A percentile compares a stretch with the other conserved stretches of the same genome.
These are phyloP conservation scores for Rapana venosa DNA, from an alignment of 2,888 invertebrate genomes.

Conservation along the genomic window DNA sequence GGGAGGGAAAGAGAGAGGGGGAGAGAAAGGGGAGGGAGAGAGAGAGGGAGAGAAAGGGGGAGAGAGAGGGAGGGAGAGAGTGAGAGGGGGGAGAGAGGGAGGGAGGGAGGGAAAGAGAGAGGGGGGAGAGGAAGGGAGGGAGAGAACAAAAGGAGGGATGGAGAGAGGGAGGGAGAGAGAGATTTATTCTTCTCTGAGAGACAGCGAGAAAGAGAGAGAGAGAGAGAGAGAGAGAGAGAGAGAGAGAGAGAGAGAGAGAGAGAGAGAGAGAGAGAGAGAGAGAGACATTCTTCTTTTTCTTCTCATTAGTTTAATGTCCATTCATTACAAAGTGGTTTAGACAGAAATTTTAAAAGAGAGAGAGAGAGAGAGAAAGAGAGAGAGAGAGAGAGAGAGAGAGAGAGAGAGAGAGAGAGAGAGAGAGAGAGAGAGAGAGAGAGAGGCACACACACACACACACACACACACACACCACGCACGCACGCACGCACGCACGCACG, in stretches of 20 bases:
- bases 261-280: neutral
- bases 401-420: no score
- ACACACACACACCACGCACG: neutral
- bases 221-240: neutral
- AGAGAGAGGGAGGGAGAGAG: neutral
- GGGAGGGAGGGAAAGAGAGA: neutral
- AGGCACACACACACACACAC: neutral
- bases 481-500: neutral
- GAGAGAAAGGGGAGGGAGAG: neutral
- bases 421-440: neutral
- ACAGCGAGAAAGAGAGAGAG: neutral
- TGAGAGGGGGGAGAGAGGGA: neutral
- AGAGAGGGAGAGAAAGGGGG: neutral
- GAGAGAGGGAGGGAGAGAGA: neutral
- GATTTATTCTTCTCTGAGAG: no score
- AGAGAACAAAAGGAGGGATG: neutral
- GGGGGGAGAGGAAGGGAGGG: neutral
- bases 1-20: neutral
- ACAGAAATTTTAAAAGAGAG: neutral
- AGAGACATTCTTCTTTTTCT: no score
- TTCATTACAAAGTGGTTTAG: no score
- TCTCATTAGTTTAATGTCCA: no score
- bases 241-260: neutral
- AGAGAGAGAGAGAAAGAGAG: conserved; percentile 7
- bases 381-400: neutral